Percentiles rank a stretch among this genome's conserved stretches.
phyloP scores from a whole-genome alignment of 1,140 invertebrate genomes.

The Leptinotarsa texana region DNA sequence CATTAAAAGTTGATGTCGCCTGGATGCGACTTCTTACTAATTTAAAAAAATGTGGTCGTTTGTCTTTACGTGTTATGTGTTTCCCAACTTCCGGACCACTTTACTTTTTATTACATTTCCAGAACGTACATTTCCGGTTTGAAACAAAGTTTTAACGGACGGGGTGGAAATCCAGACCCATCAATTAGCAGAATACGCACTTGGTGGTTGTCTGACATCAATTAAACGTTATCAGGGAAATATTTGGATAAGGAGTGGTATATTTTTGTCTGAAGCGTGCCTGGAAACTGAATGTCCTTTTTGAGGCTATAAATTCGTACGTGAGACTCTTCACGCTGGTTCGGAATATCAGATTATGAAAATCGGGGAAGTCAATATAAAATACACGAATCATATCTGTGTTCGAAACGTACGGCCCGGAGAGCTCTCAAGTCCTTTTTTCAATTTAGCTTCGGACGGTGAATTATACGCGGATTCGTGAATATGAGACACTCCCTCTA shows the following conservation, averaged over 20 bases:
- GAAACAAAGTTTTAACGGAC: neutral
- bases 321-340: neutral
- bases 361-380: neutral
- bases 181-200: neutral
- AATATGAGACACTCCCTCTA: too few species aligned
- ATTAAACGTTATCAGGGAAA: neutral
- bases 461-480: too few species aligned
- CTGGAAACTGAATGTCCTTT: neutral
- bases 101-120: too few species aligned
- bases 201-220: neutral
- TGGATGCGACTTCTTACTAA: neutral
- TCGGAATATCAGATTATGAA: constrained; percentile 2
- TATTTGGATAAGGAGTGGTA: neutral
- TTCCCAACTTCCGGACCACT: neutral
- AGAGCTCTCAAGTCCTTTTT: too few species aligned
- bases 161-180: neutral
- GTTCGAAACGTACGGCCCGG: too few species aligned
- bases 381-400: neutral
- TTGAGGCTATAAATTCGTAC: neutral
- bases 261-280: neutral
- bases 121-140: neutral
- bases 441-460: too few species aligned
- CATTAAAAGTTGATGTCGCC: constrained; percentile 1
- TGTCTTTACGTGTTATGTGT: neutral
- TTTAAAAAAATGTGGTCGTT: neutral